A percentile compares a stretch with the other conserved stretches of the same genome.
phyloP scores from a whole-genome alignment of 30 jellyfish, hydroid and myxozoan species.

The Cassiopea andromeda region DNA sequence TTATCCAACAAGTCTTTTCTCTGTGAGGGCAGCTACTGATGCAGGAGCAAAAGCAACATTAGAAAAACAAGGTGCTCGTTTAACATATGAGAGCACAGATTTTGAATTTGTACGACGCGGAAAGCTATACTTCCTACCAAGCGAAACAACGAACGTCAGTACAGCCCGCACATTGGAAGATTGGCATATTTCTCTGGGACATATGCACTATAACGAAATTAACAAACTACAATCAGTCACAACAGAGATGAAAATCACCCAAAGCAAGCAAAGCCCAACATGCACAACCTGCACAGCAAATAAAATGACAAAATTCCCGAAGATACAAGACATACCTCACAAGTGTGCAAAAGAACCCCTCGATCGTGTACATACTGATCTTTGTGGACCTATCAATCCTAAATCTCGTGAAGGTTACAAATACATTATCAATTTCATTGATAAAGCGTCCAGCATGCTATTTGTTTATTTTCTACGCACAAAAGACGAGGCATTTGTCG shows the following conservation, averaged over 20 bases:
- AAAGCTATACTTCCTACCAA: slow-evolving; percentile 51
- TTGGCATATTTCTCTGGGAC: slow-evolving; percentile 61
- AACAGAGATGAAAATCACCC: slow-evolving; percentile 43
- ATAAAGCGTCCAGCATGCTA: slow-evolving; percentile 45
- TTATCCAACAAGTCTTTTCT: slow-evolving; percentile 50
- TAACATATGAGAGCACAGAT: slow-evolving; percentile 4
- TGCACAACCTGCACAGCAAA: slow-evolving; percentile 59
- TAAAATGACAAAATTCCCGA: slow-evolving; percentile 51
- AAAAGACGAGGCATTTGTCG: slow-evolving; percentile 5
- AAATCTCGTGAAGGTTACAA: slow-evolving; percentile 55
- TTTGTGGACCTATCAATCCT: slow-evolving; percentile 56
- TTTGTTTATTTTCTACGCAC: slow-evolving; percentile 16
- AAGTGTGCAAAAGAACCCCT: slow-evolving; percentile 44
- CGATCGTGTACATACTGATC: slow-evolving; percentile 52
- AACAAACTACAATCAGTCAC: slow-evolving; percentile 27
- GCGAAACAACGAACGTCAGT: slow-evolving; percentile 7
- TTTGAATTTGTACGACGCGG: slow-evolving; percentile 36
- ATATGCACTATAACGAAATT: slow-evolving; percentile 54
- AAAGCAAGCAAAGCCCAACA: slow-evolving; percentile 6
- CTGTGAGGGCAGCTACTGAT: slow-evolving; percentile 66
- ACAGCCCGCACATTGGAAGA: slow-evolving; percentile 40
- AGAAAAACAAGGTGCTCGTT: slow-evolving; percentile 14
- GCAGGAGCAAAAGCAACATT: slow-evolving; percentile 35
- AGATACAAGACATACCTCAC: slow-evolving; percentile 16
- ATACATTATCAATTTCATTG: slow-evolving; percentile 55